phyloP scores from a whole-genome alignment of 2,888 invertebrate species.

The Heliconius cydno region DNA sequence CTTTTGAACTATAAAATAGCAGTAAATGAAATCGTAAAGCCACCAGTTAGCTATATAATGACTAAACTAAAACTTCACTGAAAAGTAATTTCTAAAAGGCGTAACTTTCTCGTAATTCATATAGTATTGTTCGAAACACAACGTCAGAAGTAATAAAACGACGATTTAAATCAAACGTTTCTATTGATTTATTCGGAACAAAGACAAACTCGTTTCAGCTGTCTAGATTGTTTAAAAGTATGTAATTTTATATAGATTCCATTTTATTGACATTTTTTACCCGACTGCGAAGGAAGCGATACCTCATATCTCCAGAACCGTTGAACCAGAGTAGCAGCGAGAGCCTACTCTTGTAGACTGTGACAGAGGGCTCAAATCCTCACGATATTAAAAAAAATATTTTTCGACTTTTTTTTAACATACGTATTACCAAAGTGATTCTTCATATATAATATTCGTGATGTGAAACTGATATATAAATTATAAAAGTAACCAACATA shows the following conservation, averaged over 20 bases:
- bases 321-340: too few relatives aligned
- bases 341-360: too few relatives aligned
- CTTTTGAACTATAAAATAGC: constrained; percentile 2
- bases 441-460: too few relatives aligned
- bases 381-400: too few relatives aligned
- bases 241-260: background rate
- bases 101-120: background rate
- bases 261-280: background rate
- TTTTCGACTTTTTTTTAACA: too few relatives aligned
- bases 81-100: background rate
- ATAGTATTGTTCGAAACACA: background rate
- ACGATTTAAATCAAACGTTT: constrained; percentile 4
- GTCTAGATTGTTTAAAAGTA: constrained; percentile 4
- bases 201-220: background rate
- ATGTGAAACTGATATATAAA: too few relatives aligned
- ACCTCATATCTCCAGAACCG: too few relatives aligned
- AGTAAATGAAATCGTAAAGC: background rate
- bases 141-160: constrained; percentile 11
- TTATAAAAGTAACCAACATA: too few relatives aligned
- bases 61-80: background rate
- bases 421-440: too few relatives aligned
- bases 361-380: too few relatives aligned
- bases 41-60: background rate
- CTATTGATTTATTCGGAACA: background rate
- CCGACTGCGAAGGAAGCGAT: too few relatives aligned